phyloP scores from a whole-genome alignment of 2,888 invertebrate species.

The Patella pellucida region DNA sequence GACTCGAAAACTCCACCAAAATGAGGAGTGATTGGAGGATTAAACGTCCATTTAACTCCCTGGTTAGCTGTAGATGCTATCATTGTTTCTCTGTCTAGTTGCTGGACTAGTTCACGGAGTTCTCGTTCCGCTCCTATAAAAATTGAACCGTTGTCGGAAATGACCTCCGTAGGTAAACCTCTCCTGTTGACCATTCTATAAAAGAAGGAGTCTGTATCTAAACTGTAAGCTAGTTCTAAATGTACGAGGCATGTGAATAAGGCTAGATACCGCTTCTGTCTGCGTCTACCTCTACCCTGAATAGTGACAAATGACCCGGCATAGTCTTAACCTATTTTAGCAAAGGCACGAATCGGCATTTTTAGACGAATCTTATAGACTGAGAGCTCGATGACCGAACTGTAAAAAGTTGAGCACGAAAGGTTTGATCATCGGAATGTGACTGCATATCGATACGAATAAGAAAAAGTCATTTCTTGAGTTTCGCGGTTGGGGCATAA shows the following conservation, averaged over 20 bases:
- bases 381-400: too few species aligned
- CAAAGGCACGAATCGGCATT: slow-evolving; percentile 32
- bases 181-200: slow-evolving; percentile 29
- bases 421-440: too few species aligned
- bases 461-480: too few species aligned
- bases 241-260: slow-evolving; percentile 39
- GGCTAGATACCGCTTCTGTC: slow-evolving; percentile 35
- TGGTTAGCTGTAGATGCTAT: neutral
- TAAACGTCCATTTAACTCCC: slow-evolving; percentile 1
- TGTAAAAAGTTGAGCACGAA: too few species aligned
- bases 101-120: slow-evolving; percentile 17
- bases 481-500: too few species aligned
- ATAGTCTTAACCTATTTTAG: slow-evolving; percentile 34
- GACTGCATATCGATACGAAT: too few species aligned
- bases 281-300: slow-evolving; percentile 36
- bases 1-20: slow-evolving; percentile 38
- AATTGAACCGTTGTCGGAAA: slow-evolving; percentile 37
- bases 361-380: too few species aligned
- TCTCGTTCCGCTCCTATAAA: slow-evolving; percentile 34
- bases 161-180: slow-evolving; percentile 29
- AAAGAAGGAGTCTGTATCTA: slow-evolving; percentile 37
- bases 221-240: slow-evolving; percentile 30
- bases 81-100: slow-evolving; percentile 18
- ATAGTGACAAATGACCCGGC: slow-evolving; percentile 39
- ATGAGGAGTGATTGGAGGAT: slow-evolving; percentile 22